These are phyloP conservation scores for Ips typographus DNA, from an alignment of 1,140 invertebrate species.

Conservation along the genomic window DNA sequence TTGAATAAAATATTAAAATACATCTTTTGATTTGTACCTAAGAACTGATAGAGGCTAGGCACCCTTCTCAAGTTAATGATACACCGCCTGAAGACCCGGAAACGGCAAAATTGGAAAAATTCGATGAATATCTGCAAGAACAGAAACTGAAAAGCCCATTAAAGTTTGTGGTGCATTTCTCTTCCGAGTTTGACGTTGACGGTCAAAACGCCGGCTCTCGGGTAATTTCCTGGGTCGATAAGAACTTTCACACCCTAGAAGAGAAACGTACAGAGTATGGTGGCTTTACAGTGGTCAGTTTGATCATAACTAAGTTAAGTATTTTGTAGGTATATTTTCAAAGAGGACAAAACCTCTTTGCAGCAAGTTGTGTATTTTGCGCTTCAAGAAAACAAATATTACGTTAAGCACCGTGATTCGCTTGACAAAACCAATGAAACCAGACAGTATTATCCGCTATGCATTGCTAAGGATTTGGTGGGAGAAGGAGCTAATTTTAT, in stretches of 20 bases:
- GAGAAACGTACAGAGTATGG: constrained; percentile 58
- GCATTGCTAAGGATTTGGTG: constrained; percentile 54
- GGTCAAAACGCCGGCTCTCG: constrained; percentile 55
- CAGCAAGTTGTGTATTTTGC: constrained; percentile 41
- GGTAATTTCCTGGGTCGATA: constrained; percentile 58
- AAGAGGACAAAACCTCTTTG: constrained; percentile 14
- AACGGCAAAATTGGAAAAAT: constrained; percentile 23
- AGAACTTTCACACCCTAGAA: constrained; percentile 59
- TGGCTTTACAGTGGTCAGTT: no score
- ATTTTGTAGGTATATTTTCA: constrained; percentile 19
- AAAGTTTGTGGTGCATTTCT: constrained; percentile 54
- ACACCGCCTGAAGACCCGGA: constrained; percentile 9
- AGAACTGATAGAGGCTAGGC: no score
- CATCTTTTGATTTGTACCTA: no score
- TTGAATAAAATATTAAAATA: no score
- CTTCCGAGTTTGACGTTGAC: constrained; percentile 56
- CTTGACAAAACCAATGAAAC: constrained; percentile 53
- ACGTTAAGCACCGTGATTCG: constrained; percentile 32
- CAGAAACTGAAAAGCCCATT: constrained; percentile 17
- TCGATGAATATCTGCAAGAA: constrained; percentile 27
- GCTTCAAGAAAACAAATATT: constrained; percentile 43
- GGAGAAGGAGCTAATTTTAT: constrained; percentile 64
- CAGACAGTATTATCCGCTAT: constrained; percentile 55
- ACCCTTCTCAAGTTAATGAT: no score
- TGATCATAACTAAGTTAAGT: background rate